Evolutionary conservation across 2,888 invertebrate species (phyloP), one percentile per base, ranked within the genome.

Genomic region (Drosophila birchii): DNA sequence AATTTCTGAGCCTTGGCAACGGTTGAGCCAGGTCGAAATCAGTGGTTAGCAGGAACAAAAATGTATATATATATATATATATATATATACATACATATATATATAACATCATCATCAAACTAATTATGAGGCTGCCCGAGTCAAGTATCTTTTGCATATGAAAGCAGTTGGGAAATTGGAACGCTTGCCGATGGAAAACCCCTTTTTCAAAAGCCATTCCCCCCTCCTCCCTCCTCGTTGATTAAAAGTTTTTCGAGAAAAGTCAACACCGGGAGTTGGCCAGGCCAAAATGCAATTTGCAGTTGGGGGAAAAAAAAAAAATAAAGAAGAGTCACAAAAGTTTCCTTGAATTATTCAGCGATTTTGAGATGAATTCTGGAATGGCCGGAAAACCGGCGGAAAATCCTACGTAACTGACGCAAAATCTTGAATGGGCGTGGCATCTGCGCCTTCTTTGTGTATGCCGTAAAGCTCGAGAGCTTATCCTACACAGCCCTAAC

Each of bases 131-230:
- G 43, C 39, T 44, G 71, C 47, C 18, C 39, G 45, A 32, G 77
- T 68, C 81, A 47, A 67, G 67, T 67, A 83, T 86, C 84, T 81
- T 83, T 83, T 86, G 82, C 82, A 83, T 83, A 84, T 83, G 84
- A 83, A 83, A 86, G 84, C 83, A 83, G 83, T 73, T 84, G 78
- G 76, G 74, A 81, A 86, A 84, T 86, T 84, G 75, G 58, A 62
- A 59, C 54, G 60, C 41, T 34, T 34, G 9, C 55, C 36, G 23
- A 38, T 36, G 29, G 11, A 54, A 66, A 34, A 26, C 39, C 59
- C 56, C 29, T 23, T 55, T 56, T 34, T 23, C 12, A 16, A 51
- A 51, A 34, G 51, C 41, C 51, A n/a, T n/a, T n/a, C n/a, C 20
- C 38, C 32, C 18, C 18, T 56, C 26, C 26, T 26, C 26, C 26